Evolutionary conservation across 2,113 vertebrate species (phyloP).

Genomic region (Bos javanicus): DNA sequence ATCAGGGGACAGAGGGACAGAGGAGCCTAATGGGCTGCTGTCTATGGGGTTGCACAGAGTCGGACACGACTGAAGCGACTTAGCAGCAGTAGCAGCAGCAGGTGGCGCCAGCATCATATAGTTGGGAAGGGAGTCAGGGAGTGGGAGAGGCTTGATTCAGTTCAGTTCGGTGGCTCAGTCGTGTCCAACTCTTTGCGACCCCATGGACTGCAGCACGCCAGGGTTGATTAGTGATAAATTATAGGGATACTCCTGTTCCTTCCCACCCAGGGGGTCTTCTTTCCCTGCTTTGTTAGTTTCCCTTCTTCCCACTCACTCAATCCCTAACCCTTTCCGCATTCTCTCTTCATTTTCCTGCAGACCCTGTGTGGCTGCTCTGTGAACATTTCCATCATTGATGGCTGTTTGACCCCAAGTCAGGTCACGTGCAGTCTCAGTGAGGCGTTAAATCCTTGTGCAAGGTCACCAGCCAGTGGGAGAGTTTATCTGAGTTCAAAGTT

Average conservation of each 20-base stretch:
- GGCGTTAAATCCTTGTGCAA: conserved; percentile 90
- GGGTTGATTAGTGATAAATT: not conserved
- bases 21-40: too few species aligned
- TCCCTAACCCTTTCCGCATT: not conserved
- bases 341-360: conserved; percentile 67
- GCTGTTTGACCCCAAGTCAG: conserved; percentile 88
- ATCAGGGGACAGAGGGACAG: too few species aligned
- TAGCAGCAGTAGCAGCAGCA: too few species aligned
- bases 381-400: conserved; percentile 90
- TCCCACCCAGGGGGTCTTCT: not conserved
- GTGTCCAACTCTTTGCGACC: not conserved
- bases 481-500: conserved; percentile 91
- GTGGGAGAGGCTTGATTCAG: not conserved
- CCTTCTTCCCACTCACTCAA: not conserved
- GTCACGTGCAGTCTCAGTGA: conserved; percentile 88
- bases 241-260: not conserved
- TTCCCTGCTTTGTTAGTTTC: not conserved
- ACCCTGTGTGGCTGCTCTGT: conserved; percentile 90
- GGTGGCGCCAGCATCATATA: too few species aligned
- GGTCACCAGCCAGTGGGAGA: conserved; percentile 89
- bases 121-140: too few species aligned
- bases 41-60: too few species aligned
- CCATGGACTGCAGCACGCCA: not conserved
- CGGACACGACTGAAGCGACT: too few species aligned
- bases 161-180: not conserved